phyloP scores from a whole-genome alignment of 1,140 invertebrate genomes.

The Lineus longissimus region DNA sequence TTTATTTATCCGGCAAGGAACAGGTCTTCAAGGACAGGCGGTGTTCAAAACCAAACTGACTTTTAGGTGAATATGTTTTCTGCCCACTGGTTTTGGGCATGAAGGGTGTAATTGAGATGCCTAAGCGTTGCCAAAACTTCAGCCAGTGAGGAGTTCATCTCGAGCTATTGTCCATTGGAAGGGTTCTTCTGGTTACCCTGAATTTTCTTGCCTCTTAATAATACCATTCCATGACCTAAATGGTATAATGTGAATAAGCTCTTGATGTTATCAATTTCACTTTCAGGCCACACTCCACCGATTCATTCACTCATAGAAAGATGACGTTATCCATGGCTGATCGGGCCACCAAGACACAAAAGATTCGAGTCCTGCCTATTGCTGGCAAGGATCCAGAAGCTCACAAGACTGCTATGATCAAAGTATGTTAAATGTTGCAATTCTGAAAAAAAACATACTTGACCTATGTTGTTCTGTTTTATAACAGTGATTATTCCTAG shows the following conservation, averaged over 20 bases:
- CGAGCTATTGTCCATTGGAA: neutral
- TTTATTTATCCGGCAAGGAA: slow-evolving; percentile 93
- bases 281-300: slow-evolving; percentile 83
- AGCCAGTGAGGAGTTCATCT: neutral
- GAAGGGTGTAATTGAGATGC: too few relatives aligned
- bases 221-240: too few relatives aligned
- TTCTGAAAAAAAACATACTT: neutral
- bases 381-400: slow-evolving; percentile 92
- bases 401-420: slow-evolving; percentile 83
- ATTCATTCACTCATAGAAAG: slow-evolving; percentile 97
- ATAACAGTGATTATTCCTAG: too few relatives aligned
- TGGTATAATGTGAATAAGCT: too few relatives aligned
- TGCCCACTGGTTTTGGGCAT: neutral
- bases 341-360: slow-evolving; percentile 90
- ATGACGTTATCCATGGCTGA: slow-evolving; percentile 97
- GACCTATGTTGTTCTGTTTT: neutral
- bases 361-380: slow-evolving; percentile 93
- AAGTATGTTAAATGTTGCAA: slow-evolving; percentile 60
- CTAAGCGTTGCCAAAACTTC: too few relatives aligned
- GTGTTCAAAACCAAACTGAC: slow-evolving; percentile 95
- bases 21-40: slow-evolving; percentile 94
- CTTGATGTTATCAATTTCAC: neutral
- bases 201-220: too few relatives aligned
- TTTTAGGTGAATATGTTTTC: slow-evolving; percentile 64
- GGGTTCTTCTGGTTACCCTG: too few relatives aligned